These are phyloP conservation scores for Cacoxenus indagator DNA, from an alignment of 2,888 invertebrate species.

Conservation along the genomic window DNA sequence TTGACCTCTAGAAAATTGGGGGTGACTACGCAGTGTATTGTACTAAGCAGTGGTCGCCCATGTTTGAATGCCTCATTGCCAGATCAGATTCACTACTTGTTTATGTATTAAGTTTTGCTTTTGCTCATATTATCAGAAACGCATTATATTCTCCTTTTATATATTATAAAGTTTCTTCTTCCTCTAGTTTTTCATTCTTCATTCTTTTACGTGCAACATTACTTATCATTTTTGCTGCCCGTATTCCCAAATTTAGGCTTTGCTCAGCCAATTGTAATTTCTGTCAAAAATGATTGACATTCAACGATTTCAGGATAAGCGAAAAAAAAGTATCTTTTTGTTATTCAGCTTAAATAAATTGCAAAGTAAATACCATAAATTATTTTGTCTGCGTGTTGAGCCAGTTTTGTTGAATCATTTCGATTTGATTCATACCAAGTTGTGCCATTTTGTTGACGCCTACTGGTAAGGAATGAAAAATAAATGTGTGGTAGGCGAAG, in stretches of 20 bases:
- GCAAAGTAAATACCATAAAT: background rate
- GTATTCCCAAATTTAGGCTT: background rate
- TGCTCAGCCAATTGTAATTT: background rate
- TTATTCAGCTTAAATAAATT: background rate
- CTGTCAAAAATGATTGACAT: slow-evolving; percentile 9
- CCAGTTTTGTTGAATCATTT: background rate
- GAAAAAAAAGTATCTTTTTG: background rate
- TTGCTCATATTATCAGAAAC: too few species aligned
- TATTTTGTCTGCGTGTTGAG: background rate
- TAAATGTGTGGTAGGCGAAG: background rate
- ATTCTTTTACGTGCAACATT: too few species aligned
- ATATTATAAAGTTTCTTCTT: too few species aligned
- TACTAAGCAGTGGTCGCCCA: too few species aligned
- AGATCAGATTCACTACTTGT: too few species aligned
- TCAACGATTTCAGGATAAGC: background rate
- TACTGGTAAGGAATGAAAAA: background rate
- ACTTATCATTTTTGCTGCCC: background rate
- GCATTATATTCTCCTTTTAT: too few species aligned
- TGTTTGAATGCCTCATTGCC: too few species aligned
- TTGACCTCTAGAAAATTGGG: too few species aligned
- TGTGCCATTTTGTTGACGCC: background rate
- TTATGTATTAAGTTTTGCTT: too few species aligned
- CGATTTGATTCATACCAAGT: background rate
- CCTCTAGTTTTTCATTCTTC: too few species aligned
- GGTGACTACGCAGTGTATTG: too few species aligned